A percentile compares a stretch with the other conserved stretches of the same genome.
Conservation (phyloP, 1,140 invertebrate genomes). For the Manduca sexta region DNA sequence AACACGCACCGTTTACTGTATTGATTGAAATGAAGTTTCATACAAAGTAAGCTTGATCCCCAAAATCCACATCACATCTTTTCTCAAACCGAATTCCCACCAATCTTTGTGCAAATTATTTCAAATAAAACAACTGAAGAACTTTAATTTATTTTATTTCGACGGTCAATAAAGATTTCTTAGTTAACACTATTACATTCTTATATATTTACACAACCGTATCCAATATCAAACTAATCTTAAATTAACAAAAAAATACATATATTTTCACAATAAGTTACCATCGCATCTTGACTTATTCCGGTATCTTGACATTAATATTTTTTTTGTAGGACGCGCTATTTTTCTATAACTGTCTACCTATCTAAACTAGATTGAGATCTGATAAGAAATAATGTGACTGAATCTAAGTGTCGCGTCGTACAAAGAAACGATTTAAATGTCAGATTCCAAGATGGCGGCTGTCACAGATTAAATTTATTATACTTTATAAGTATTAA, state of each 20-base stretch:
- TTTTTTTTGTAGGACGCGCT: neutral
- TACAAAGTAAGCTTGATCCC: no score
- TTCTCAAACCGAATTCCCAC: no score
- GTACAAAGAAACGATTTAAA: no score
- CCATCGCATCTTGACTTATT: conserved; percentile 5
- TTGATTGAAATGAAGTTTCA: no score
- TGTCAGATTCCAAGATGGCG: no score
- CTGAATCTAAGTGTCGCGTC: no score
- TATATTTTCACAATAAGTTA: neutral
- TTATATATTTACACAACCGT: conserved; percentile 32
- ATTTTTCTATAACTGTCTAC: no score
- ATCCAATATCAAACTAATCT: conserved; percentile 11
- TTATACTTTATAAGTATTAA: conserved; percentile 3
- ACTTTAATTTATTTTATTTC: conserved; percentile 5
- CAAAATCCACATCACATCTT: no score
- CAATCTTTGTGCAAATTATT: neutral
- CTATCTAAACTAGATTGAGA: no score
- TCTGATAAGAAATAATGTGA: no score
- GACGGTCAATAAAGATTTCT: conserved; percentile 34
- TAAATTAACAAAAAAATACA: conserved; percentile 14
- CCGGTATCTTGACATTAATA: neutral
- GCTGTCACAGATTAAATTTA: no score
- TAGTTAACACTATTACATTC: conserved; percentile 27
- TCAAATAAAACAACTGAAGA: neutral
- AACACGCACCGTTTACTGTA: no score